Percentiles rank a stretch among this genome's conserved stretches.
phyloP scores from a whole-genome alignment of 2,888 invertebrate genomes.

The Imbricaverruca yamaguchii region DNA sequence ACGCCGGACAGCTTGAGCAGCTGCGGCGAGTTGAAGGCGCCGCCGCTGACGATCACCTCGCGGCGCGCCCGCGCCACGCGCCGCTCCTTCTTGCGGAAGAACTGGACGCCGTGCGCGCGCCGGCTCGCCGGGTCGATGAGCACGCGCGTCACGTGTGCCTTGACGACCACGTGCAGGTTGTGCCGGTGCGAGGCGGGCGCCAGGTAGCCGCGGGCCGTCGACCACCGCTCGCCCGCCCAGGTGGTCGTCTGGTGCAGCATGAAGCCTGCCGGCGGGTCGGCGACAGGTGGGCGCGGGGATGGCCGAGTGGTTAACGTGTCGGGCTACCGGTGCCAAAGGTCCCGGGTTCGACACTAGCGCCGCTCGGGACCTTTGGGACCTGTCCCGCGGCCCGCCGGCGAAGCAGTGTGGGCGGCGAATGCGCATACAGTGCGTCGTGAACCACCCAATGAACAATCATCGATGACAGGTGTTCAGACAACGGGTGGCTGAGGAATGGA shows the following conservation, averaged over 20 bases:
- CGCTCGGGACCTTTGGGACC: too few relatives aligned
- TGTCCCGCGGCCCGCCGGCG: too few relatives aligned
- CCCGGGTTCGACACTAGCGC: too few relatives aligned
- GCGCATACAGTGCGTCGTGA: too few relatives aligned
- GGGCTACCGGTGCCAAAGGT: too few relatives aligned
- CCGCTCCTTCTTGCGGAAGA: slow-evolving; percentile 22
- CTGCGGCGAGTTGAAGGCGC: slow-evolving; percentile 32
- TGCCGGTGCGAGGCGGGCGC: slow-evolving; percentile 47
- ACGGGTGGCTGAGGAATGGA: too few relatives aligned
- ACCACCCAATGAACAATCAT: too few relatives aligned
- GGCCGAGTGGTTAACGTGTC: too few relatives aligned
- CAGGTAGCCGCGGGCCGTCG: slow-evolving; percentile 43
- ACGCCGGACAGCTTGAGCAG: slow-evolving; percentile 53
- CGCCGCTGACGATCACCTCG: slow-evolving; percentile 47
- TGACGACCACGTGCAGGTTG: slow-evolving; percentile 52
- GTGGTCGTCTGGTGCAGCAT: slow-evolving; percentile 29
- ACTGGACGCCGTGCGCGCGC: slow-evolving; percentile 39
- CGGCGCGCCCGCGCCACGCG: slow-evolving; percentile 43
- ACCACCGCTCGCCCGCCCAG: slow-evolving; percentile 34
- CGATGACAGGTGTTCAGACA: too few relatives aligned
- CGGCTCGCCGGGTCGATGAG: slow-evolving; percentile 47
- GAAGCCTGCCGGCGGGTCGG: background rate
- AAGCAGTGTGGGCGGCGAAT: too few relatives aligned
- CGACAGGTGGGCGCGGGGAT: too few relatives aligned
- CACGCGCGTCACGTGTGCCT: slow-evolving; percentile 50